A percentile compares a stretch with the other conserved stretches of the same genome.
Evolutionary conservation across 1,140 invertebrate species (phyloP).

Genomic region (Muscidifurax raptorellus): DNA sequence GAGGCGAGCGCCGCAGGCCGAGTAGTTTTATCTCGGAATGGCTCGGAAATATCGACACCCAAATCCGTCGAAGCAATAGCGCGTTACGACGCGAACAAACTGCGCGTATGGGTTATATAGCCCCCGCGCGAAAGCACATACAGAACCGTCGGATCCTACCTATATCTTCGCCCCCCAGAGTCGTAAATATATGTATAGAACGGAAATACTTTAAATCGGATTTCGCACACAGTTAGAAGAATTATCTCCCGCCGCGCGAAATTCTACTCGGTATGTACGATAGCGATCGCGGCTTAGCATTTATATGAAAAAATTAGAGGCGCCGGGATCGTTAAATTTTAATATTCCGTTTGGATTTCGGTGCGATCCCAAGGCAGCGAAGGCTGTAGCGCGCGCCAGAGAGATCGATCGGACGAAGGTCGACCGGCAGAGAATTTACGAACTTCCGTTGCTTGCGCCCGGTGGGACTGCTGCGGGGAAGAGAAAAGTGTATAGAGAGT

Average conservation of each 20-base stretch:
- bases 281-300: background rate
- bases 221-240: background rate
- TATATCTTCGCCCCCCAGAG: background rate
- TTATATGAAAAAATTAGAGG: background rate
- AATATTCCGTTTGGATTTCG: conserved; percentile 17
- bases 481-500: background rate
- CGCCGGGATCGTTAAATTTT: background rate
- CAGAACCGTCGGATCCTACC: background rate
- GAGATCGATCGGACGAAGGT: conserved; percentile 10
- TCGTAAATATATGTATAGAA: background rate
- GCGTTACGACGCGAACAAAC: background rate
- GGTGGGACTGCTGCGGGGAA: background rate
- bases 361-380: background rate
- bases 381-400: background rate
- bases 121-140: background rate
- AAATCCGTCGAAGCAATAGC: background rate
- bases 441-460: background rate
- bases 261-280: background rate
- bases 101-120: background rate
- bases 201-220: background rate
- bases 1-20: background rate
- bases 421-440: background rate
- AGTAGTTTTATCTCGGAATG: conserved; percentile 19
- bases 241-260: background rate
- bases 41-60: background rate